A percentile compares a stretch with the other conserved stretches of the same genome.
Evolutionary conservation across 1,140 invertebrate species (phyloP).

Genomic region (Thaumatotibia leucotreta): DNA sequence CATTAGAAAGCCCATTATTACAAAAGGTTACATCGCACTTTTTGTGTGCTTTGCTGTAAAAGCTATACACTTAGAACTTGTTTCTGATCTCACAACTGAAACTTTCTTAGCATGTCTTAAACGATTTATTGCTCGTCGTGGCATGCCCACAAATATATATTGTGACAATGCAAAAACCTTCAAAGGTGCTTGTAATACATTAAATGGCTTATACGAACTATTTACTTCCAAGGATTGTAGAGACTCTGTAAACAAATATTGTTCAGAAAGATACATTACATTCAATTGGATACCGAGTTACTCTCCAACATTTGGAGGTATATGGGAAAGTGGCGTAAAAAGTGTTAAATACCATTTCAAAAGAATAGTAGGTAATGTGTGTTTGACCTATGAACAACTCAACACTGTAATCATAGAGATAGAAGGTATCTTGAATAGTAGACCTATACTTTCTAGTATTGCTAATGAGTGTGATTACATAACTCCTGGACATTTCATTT

Average conservation of each 20-base stretch:
- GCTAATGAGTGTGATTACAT: not conserved
- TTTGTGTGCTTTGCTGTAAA: slow-evolving; percentile 50
- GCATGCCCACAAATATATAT: slow-evolving; percentile 10
- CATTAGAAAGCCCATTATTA: slow-evolving; percentile 17
- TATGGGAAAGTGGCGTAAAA: not conserved
- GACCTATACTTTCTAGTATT: not conserved
- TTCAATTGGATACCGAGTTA: not conserved
- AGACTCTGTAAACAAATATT: slow-evolving; percentile 13
- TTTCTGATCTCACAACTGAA: slow-evolving; percentile 36
- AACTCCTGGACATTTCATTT: not conserved
- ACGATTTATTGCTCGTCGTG: slow-evolving; percentile 28
- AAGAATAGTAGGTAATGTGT: not conserved
- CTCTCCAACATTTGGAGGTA: not conserved
- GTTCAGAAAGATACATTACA: not conserved
- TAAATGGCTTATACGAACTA: slow-evolving; percentile 16
- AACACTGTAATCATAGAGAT: not conserved
- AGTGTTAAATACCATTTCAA: not conserved
- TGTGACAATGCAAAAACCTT: slow-evolving; percentile 28
- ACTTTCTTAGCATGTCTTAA: slow-evolving; percentile 35
- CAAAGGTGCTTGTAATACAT: slow-evolving; percentile 11
- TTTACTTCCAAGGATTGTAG: not conserved
- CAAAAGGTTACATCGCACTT: slow-evolving; percentile 43
- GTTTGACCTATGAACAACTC: not conserved
- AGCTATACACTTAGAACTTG: slow-evolving; percentile 50
- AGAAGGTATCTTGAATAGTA: not conserved